Evolutionary conservation across 2,797 vertebrate species (phyloP).

Genomic region (Craterocephalus amniculus): DNA sequence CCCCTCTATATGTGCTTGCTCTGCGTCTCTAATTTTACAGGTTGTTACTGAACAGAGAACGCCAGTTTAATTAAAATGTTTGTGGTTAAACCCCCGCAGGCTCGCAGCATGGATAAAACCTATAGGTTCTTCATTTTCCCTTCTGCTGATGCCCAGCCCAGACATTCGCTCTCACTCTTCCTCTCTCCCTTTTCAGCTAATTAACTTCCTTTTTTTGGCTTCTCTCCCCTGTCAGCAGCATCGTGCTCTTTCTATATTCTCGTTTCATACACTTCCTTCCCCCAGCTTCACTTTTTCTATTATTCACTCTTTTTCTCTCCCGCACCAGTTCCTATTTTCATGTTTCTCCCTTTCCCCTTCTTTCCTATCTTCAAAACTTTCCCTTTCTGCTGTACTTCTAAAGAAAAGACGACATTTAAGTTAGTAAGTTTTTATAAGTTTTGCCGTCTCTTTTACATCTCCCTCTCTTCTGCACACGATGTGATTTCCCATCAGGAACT

Average conservation of each 20-base stretch:
- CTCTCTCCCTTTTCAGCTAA: slow-evolving; percentile 70
- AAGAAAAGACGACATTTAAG: slow-evolving; percentile 43
- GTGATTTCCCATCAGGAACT: slow-evolving; percentile 45
- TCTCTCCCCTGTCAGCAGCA: slow-evolving; percentile 74
- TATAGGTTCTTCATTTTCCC: slow-evolving; percentile 54
- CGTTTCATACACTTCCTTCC: slow-evolving; percentile 63
- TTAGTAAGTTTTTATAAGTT: slow-evolving; percentile 2
- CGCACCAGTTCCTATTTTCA: slow-evolving; percentile 47
- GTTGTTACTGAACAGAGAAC: slow-evolving; percentile 28
- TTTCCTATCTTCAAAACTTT: slow-evolving; percentile 17
- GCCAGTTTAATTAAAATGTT: slow-evolving; percentile 44
- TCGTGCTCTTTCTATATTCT: slow-evolving; percentile 62
- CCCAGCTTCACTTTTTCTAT: slow-evolving; percentile 46
- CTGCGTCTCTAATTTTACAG: slow-evolving; percentile 12
- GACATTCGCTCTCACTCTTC: slow-evolving; percentile 48
- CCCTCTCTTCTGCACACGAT: slow-evolving; percentile 20
- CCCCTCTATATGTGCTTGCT: slow-evolving; percentile 12
- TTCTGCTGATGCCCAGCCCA: slow-evolving; percentile 59
- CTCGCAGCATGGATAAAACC: slow-evolving; percentile 9
- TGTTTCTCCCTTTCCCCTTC: slow-evolving; percentile 38
- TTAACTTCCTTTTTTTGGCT: slow-evolving; percentile 77
- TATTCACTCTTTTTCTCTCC: slow-evolving; percentile 33
- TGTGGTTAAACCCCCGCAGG: not conserved
- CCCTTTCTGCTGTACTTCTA: slow-evolving; percentile 23
- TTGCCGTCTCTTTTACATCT: slow-evolving; percentile 19